Conservation (phyloP, 2,797 vertebrate species). For the Enteromius viviparus region DNA sequence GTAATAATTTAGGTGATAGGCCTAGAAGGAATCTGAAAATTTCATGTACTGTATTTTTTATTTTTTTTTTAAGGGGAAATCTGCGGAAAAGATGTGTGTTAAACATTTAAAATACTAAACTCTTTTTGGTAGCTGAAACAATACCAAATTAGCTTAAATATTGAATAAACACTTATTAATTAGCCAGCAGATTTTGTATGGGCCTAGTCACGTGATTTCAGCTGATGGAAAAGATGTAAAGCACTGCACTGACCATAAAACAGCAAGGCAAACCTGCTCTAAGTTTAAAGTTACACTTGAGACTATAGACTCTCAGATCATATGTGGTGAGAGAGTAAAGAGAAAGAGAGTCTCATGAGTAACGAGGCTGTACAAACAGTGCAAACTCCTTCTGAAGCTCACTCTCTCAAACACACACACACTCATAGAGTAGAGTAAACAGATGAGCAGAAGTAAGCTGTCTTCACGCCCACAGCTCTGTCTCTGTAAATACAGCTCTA, state of each 20-base stretch:
- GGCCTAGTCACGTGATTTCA: not conserved
- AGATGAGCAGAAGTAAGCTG: conserved; percentile 44
- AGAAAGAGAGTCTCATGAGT: conserved; percentile 14
- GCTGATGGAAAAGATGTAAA: not conserved
- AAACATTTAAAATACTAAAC: not conserved
- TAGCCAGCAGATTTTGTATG: not conserved
- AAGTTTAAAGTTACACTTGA: conserved; percentile 16
- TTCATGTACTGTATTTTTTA: not conserved
- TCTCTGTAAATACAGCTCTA: conserved; percentile 53
- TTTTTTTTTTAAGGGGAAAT: not conserved
- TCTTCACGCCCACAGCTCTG: conserved; percentile 29
- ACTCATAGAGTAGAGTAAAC: conserved; percentile 27
- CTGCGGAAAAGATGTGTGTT: not conserved
- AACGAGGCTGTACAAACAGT: conserved; percentile 32
- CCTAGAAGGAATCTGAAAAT: not conserved
- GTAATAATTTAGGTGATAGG: not conserved
- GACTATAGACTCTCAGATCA: conserved; percentile 3
- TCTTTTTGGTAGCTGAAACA: not conserved
- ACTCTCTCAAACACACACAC: conserved; percentile 22
- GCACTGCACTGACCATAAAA: not conserved
- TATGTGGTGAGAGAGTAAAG: no score
- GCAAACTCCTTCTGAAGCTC: conserved; percentile 34
- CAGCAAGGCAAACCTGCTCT: conserved; percentile 4
- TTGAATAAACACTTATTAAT: not conserved
- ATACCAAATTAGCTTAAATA: not conserved